phyloP scores from a whole-genome alignment of 2,797 vertebrate species.

The Typhlichthys eigenmanni region DNA sequence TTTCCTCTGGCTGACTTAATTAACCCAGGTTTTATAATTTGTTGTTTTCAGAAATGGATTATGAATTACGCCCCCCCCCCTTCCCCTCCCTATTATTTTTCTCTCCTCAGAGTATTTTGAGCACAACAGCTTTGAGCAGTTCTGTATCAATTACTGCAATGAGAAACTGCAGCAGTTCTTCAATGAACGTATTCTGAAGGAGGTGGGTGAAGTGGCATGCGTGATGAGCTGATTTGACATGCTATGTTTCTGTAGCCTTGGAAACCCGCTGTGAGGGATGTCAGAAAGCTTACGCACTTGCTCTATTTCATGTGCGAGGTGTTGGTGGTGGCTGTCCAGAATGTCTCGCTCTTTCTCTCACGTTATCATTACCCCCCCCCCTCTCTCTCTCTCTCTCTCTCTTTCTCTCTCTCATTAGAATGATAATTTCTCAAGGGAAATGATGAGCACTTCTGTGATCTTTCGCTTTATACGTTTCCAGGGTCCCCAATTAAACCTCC shows the following conservation, averaged over 20 bases:
- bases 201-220: conserved; percentile 76
- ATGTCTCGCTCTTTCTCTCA: conserved; percentile 19
- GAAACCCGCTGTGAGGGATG: conserved; percentile 26
- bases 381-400: background rate
- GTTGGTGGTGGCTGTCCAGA: conserved; percentile 13
- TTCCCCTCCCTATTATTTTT: conserved; percentile 31
- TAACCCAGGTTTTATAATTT: conserved; percentile 33
- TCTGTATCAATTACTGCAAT: conserved; percentile 99
- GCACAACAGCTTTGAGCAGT: conserved; percentile 99
- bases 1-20: conserved; percentile 36
- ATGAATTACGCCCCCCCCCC: conserved; percentile 11
- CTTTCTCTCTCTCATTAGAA: conserved; percentile 51
- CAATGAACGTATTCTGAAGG: conserved; percentile 98
- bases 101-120: conserved; percentile 92
- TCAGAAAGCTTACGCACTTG: conserved; percentile 26
- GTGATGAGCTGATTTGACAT: conserved; percentile 25
- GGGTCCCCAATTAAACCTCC: conserved; percentile 51
- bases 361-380: background rate
- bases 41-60: conserved; percentile 46
- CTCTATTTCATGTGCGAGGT: conserved; percentile 20
- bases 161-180: conserved; percentile 99
- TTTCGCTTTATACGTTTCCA: conserved; percentile 53
- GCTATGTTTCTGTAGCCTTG: conserved; percentile 31
- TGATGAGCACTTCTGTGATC: conserved; percentile 53
- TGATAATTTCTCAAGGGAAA: conserved; percentile 66